Conservation (phyloP, 2,888 invertebrate species). For the Carcina quercana region DNA sequence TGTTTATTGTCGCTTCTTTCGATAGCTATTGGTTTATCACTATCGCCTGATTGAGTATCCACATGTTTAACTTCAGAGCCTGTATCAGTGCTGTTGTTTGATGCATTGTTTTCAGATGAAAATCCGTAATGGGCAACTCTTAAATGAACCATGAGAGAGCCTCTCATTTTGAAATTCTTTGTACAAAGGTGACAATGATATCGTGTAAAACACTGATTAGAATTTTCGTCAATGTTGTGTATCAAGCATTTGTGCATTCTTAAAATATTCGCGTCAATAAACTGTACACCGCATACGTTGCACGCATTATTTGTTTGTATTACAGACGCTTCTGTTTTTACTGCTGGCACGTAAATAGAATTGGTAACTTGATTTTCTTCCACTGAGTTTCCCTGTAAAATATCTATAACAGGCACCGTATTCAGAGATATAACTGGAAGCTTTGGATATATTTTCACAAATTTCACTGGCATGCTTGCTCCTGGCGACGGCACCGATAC, state of each 20-base stretch:
- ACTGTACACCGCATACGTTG: conserved; percentile 82
- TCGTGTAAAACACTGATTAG: conserved; percentile 49
- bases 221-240: conserved; percentile 67
- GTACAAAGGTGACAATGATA: conserved; percentile 85
- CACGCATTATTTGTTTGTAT: conserved; percentile 57
- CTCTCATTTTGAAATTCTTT: conserved; percentile 87
- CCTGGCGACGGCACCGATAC: conserved; percentile 25
- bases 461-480: conserved; percentile 48
- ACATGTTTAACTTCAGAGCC: conserved; percentile 22
- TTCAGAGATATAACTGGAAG: conserved; percentile 53
- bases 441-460: conserved; percentile 64
- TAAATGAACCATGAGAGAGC: conserved; percentile 87
- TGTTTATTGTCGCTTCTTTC: conserved; percentile 79
- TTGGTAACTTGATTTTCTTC: conserved; percentile 34
- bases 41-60: conserved; percentile 17
- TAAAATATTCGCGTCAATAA: conserved; percentile 80
- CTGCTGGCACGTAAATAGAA: conserved; percentile 26
- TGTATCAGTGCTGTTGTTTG: conserved; percentile 18
- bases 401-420: conserved; percentile 48
- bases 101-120: conserved; percentile 33
- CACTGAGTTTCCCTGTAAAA: conserved; percentile 25
- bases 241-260: conserved; percentile 84
- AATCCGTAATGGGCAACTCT: conserved; percentile 84
- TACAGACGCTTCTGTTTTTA: conserved; percentile 39
- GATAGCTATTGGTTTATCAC: conserved; percentile 29